Evolutionary conservation across 2,797 vertebrate species (phyloP).

Genomic region (Amniataba percoides): DNA sequence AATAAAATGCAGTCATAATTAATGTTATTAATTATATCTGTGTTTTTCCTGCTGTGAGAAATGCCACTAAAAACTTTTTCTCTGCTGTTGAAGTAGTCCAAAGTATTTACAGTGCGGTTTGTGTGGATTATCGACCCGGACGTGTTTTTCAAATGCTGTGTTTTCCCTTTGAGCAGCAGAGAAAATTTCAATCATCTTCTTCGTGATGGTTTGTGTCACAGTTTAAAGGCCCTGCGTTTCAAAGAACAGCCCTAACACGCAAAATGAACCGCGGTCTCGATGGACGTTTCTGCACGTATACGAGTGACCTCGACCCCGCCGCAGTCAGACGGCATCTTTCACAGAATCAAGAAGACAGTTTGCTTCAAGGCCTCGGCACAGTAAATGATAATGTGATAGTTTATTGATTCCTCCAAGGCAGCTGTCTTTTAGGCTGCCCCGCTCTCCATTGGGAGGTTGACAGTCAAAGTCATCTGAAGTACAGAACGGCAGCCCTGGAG

Average conservation of each 20-base stretch:
- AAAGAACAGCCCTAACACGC: too few species aligned
- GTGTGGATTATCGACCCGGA: background rate
- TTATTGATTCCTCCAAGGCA: constrained; percentile 63
- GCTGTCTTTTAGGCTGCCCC: constrained; percentile 19
- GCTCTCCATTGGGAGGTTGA: background rate
- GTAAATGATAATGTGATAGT: constrained; percentile 54
- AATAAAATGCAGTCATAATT: background rate
- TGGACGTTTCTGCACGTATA: background rate
- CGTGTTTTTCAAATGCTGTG: background rate
- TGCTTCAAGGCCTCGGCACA: constrained; percentile 40
- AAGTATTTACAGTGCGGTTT: background rate
- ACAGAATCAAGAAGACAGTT: constrained; percentile 39
- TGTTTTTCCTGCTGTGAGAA: background rate
- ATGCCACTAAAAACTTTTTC: too few species aligned
- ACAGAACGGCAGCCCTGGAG: constrained; percentile 37
- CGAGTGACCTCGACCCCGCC: background rate
- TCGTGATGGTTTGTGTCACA: too few species aligned
- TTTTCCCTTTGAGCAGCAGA: constrained; percentile 10
- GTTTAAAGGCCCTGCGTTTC: too few species aligned
- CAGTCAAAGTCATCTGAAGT: constrained; percentile 56
- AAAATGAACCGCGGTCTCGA: background rate
- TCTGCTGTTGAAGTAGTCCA: background rate
- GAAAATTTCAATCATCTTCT: background rate
- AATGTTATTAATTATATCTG: background rate
- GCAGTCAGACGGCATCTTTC: constrained; percentile 31